These are phyloP conservation scores for Alces alces DNA, from an alignment of 2,113 vertebrate species.

Conservation along the genomic window DNA sequence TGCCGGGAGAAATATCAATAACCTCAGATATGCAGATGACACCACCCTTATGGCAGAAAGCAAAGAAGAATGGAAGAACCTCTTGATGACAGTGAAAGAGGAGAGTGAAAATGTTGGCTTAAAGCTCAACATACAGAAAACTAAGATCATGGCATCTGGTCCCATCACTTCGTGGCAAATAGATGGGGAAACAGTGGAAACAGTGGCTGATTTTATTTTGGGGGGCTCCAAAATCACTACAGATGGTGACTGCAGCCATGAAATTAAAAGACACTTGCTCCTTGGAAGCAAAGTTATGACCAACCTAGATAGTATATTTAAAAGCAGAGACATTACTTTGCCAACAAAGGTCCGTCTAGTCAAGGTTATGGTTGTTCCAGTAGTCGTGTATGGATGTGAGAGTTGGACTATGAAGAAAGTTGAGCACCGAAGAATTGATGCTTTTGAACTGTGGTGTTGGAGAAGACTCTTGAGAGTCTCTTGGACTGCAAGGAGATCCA, in stretches of 20 bases:
- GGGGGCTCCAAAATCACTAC: background rate
- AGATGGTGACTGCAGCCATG: background rate
- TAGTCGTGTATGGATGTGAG: background rate
- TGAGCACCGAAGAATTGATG: rapidly evolving
- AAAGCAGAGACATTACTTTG: background rate
- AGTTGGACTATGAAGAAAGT: rapidly evolving
- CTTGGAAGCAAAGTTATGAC: background rate
- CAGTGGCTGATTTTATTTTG: background rate
- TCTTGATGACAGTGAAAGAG: background rate
- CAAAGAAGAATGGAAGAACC: background rate
- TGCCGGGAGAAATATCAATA: background rate
- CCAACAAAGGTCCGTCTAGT: background rate
- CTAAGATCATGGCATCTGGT: background rate
- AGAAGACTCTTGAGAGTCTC: background rate
- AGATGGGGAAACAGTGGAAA: background rate
- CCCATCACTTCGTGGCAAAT: background rate
- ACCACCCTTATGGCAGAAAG: background rate
- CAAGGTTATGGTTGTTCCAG: background rate
- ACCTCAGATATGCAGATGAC: background rate
- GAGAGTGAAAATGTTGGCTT: background rate
- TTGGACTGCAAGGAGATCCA: background rate
- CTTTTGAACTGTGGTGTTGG: background rate
- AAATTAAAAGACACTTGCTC: background rate
- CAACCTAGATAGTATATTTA: background rate
- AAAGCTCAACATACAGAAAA: background rate